Evolutionary conservation across 1,140 invertebrate species (phyloP).

Genomic region (Papilio glaucus): DNA sequence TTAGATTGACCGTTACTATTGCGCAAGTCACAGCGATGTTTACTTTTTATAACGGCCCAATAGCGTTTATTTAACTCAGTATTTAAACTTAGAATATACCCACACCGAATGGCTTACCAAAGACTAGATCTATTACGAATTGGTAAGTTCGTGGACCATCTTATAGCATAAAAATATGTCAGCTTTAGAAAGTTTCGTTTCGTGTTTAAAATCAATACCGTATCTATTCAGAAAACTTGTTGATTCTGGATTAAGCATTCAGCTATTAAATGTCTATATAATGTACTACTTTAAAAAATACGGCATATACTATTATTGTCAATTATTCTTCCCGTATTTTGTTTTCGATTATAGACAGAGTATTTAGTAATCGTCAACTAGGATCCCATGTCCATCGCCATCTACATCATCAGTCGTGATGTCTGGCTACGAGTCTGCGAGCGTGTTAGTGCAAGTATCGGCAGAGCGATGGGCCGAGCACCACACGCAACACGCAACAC

Average conservation of each 20-base stretch:
- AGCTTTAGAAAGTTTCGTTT: background rate
- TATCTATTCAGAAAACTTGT: too few species aligned
- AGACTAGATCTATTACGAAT: slow-evolving; percentile 9
- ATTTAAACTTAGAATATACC: slow-evolving; percentile 13
- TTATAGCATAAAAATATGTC: background rate
- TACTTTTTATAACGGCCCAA: slow-evolving; percentile 17
- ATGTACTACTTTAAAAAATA: too few species aligned
- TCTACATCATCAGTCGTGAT: background rate
- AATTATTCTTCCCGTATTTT: background rate
- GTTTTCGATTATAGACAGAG: background rate
- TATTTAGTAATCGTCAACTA: background rate
- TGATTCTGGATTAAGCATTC: too few species aligned
- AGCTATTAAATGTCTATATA: too few species aligned
- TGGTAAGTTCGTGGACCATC: background rate
- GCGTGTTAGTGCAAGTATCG: background rate
- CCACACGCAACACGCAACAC: slow-evolving; percentile 65
- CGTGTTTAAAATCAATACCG: too few species aligned
- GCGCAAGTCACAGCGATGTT: slow-evolving; percentile 19
- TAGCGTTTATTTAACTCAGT: slow-evolving; percentile 20
- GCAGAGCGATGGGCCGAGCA: slow-evolving; percentile 28
- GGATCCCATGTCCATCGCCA: background rate
- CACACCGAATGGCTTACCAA: background rate
- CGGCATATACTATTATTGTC: too few species aligned
- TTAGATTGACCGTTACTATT: slow-evolving; percentile 20
- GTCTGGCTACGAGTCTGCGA: background rate